Evolutionary conservation across 2,797 vertebrate species (phyloP), one percentile per base, ranked within the genome.

Genomic region (Poecilia velifera): DNA sequence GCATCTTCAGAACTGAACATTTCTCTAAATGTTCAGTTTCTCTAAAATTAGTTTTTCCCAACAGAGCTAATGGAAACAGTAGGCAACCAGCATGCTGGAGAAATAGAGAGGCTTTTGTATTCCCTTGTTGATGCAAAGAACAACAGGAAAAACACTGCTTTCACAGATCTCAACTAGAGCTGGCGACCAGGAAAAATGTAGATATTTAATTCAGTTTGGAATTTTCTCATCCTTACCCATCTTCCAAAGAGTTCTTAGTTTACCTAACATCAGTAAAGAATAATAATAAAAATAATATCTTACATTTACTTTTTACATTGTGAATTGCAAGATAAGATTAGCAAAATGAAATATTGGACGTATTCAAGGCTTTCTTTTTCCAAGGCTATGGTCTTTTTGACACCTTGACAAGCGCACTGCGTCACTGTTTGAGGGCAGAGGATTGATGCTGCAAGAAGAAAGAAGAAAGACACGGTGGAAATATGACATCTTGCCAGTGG

Each of bases 341-440:
- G 45, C 74, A 79, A 43, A 16, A 68, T 73, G 28, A 85, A 81
- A 64, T 43, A 34, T 83, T 76, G 73, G 31, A 36, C 0, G 1
- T 43, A 71, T 83, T 39, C 77, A 77, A 83, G 25, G 53, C 77
- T 82, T 73, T 86, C 70, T 6, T 31, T 81, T 74, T 84, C 76
- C 72, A 12, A 78, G 73, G 76, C 83, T 73, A 16, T 85, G 46
- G 72, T 73, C 82, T 87, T n/a, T 86, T 82, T 72, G 85, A 78
- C 78, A 90, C 71, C 78, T 88, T 84, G 83, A 79, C 74, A 83
- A 18, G 18, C 73, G 57, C 75, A 76, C 75, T 64, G 22, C 57
- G 5, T 90, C 90, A 92, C 86, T 85, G 92, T 93, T 92, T 91
- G 85, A 91, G 92, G 89, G 51, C 90, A 88, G 78, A 76, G 84